Conservation (phyloP, 2,797 vertebrate genomes). For the Buceros bicornis region DNA sequence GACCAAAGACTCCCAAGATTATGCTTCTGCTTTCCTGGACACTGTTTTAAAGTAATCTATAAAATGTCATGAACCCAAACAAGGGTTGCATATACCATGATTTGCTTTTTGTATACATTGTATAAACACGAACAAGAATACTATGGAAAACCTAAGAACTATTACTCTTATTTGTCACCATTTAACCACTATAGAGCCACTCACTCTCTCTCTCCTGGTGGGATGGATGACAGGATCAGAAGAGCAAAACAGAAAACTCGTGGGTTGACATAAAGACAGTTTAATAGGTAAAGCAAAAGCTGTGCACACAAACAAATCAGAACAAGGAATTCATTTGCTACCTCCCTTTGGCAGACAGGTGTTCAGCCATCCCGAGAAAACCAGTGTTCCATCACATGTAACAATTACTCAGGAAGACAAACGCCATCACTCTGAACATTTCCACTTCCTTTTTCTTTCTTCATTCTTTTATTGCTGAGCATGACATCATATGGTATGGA, state of each 20-base stretch:
- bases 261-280: neutral
- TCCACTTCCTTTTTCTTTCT: too few relatives aligned
- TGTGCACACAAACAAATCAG: neutral
- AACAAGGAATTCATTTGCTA: neutral
- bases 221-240: neutral
- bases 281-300: neutral
- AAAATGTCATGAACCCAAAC: neutral
- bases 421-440: accelerated
- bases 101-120: neutral
- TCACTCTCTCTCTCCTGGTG: neutral
- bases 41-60: neutral
- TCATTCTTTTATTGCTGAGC: too few relatives aligned
- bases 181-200: neutral
- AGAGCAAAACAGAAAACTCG: neutral
- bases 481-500: neutral
- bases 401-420: neutral
- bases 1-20: neutral
- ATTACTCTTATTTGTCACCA: neutral
- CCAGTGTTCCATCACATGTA: accelerated
- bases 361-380: neutral
- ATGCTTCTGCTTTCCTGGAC: neutral
- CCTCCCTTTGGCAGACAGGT: neutral
- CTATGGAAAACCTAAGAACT: neutral
- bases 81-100: too few relatives aligned
- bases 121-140: neutral